Conservation (phyloP, 2,888 invertebrate genomes). For the Protula sp. region DNA sequence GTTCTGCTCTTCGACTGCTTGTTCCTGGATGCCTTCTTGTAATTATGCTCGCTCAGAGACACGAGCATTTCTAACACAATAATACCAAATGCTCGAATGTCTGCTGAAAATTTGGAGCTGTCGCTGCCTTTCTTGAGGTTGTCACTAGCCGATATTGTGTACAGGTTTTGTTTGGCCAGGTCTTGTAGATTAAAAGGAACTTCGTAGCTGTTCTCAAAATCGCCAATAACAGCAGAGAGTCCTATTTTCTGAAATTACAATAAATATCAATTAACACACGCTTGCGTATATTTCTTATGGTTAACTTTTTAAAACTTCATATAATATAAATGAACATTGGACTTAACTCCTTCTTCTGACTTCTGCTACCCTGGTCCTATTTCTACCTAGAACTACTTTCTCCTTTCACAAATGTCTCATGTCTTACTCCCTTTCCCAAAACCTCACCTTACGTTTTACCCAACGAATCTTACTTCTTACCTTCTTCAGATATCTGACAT, state of each 20-base stretch:
- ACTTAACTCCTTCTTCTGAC: too few relatives aligned
- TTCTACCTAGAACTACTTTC: neutral
- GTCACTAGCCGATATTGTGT: neutral
- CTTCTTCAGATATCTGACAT: too few relatives aligned
- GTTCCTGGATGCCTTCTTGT: neutral
- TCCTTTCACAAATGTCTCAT: too few relatives aligned
- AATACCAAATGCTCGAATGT: conserved; percentile 13
- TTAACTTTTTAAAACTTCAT: neutral
- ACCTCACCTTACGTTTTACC: too few relatives aligned
- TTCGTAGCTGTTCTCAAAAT: conserved; percentile 14
- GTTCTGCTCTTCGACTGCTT: neutral
- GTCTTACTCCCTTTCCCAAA: too few relatives aligned
- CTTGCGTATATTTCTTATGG: neutral
- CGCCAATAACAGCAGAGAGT: conserved; percentile 12
- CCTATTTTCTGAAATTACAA: conserved; percentile 13
- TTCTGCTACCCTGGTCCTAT: neutral
- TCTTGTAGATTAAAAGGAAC: conserved; percentile 1
- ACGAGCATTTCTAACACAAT: conserved; percentile 12
- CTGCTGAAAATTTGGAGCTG: conserved; percentile 10
- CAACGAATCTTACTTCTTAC: too few relatives aligned
- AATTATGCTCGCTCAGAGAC: conserved; percentile 8
- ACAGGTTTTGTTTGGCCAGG: neutral
- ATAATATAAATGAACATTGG: too few relatives aligned
- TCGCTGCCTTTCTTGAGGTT: neutral
- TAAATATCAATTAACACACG: neutral